Base-by-base conservation (phyloP, 2,113 vertebrate genomes). In the Parus major region DNA sequence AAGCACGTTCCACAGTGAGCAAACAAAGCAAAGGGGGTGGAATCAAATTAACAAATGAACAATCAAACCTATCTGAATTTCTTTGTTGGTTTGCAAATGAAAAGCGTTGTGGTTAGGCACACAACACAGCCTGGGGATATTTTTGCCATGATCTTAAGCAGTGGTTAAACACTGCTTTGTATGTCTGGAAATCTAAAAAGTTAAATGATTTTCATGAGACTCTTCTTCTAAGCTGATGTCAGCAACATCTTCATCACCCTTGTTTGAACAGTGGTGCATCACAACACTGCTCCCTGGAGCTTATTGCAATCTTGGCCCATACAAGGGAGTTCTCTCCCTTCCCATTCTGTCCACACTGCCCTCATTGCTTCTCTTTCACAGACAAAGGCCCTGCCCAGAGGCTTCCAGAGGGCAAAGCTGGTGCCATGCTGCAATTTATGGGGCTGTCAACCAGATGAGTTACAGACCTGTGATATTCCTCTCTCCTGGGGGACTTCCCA, bases 41-140 rank as follows among this genome's bases (percentile, higher is more conserved):
- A 95, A 90, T 76, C 57, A 76, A 90, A 90, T 53, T 36, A 57
- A 72, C 35, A 80, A 96, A 94, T 52, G n/a, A 95, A 77, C 59
- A 90, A 24, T 69, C 75, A 93, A 90, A 92, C 25, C 68, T 93
- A 36, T 59, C 88, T 73, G 80, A 87, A 82, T 63, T 94, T 93
- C 92, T 96, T 31, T 46, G 60, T 36, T 73, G 68, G 47, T 81
- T 92, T 88, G 55, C 59, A 93, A 80, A 95, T 72, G 27, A 81
- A 86, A 77, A 93, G 18, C n/a, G 12, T 47, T 64, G 57, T 72
- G 81, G 56, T 81, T 86, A 84, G 83, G 46, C 2, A 12, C 0
- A 11, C 60, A 82, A 47, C 47, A 75, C 72, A 68, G 86, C 94
- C 91, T 71, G 52, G 17, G 76, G 94, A 41, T 86, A 71, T 80